phyloP scores from a whole-genome alignment of 2,888 invertebrate genomes.

The Micropterix aruncella region DNA sequence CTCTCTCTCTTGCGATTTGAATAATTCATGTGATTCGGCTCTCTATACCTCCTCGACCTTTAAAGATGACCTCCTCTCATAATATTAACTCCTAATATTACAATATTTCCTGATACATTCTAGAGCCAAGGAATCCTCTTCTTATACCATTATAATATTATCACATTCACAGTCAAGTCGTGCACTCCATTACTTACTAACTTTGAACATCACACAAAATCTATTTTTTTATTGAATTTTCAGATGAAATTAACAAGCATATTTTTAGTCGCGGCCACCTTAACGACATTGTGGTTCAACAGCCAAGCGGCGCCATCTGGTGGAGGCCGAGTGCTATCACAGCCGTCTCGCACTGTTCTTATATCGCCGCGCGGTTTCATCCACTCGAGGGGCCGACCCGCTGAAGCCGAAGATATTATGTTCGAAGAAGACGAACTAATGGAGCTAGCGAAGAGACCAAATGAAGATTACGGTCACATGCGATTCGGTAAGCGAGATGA shows the following conservation, averaged over 20 bases:
- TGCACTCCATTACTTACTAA: too few relatives aligned
- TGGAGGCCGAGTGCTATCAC: not conserved
- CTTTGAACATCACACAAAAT: too few relatives aligned
- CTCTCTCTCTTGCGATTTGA: too few relatives aligned
- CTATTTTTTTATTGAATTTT: slow-evolving; percentile 1
- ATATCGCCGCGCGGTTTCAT: slow-evolving; percentile 15
- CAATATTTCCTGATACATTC: too few relatives aligned
- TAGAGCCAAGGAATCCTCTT: too few relatives aligned
- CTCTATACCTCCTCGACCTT: too few relatives aligned
- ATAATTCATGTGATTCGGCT: too few relatives aligned
- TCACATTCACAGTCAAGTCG: too few relatives aligned
- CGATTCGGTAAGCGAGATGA: slow-evolving; percentile 50
- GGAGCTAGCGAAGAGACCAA: slow-evolving; percentile 32
- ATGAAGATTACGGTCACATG: slow-evolving; percentile 47
- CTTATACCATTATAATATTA: too few relatives aligned
- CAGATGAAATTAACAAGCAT: slow-evolving; percentile 4
- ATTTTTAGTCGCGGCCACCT: slow-evolving; percentile 3
- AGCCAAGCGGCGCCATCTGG: not conserved
- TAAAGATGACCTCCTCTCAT: too few relatives aligned
- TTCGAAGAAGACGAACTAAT: slow-evolving; percentile 30
- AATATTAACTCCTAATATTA: too few relatives aligned
- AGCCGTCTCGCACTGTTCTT: not conserved
- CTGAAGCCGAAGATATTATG: slow-evolving; percentile 11
- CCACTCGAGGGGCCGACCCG: not conserved
- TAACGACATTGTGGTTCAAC: not conserved